Conservation (phyloP, 2,113 vertebrate species). For the Macrotis lagotis region DNA sequence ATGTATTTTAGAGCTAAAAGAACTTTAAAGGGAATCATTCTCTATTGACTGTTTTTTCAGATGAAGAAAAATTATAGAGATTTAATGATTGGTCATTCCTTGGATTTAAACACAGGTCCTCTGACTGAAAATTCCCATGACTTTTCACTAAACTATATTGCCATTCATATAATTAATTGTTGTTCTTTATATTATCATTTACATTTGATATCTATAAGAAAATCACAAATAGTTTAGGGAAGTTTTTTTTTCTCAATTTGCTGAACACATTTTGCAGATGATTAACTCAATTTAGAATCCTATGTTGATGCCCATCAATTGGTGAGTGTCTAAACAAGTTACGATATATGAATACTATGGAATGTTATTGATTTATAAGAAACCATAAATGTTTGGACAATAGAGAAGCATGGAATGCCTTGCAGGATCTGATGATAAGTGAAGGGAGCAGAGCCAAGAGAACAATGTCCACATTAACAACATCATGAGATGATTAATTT, state of each 20-base stretch:
- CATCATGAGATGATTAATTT: no score
- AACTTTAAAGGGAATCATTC: slow-evolving; percentile 1
- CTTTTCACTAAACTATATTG: background rate
- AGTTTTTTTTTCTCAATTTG: background rate
- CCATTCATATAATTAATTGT: background rate
- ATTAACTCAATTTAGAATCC: background rate
- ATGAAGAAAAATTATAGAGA: background rate
- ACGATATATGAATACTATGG: no score
- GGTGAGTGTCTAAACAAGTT: no score
- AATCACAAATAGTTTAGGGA: background rate
- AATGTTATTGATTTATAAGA: no score
- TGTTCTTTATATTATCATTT: background rate
- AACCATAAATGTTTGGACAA: no score
- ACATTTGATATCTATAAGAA: background rate
- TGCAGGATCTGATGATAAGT: no score
- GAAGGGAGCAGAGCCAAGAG: no score
- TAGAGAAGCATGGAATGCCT: no score
- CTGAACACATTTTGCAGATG: background rate
- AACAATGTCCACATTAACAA: no score
- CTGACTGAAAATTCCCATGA: background rate
- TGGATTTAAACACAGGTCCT: background rate
- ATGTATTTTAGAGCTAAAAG: background rate
- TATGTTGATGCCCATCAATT: background rate
- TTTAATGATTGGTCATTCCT: background rate
- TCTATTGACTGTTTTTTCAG: background rate